Base-by-base conservation (phyloP, 1,140 invertebrate genomes). In the Zaprionus capensis region DNA sequence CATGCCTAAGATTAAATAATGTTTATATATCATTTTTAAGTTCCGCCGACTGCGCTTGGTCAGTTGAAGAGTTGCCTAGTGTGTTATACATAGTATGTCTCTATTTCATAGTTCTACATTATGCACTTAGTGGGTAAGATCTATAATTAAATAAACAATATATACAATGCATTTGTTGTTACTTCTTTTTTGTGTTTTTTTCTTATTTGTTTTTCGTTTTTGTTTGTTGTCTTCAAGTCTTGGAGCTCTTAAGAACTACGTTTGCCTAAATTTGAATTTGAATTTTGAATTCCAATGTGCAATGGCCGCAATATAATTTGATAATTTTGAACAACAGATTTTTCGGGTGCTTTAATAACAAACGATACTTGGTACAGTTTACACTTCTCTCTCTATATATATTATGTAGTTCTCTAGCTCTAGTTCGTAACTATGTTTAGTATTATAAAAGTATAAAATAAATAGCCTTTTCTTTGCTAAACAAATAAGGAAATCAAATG, bases 91-190 rank as follows among this genome's bases (percentile, higher is more conserved):
- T 28, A 73, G 34, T 55, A 67, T 64, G 46, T 71, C n/a, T 58
- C 51, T 77, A 44, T 71, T 24, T 74, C n/a, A 24, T 72, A 61
- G 22, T 11, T 70, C 55, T 61, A 46, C 41, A 46, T 14, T 63
- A 56, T 68, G 26, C 17, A 67, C 22, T 20, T 64, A 64, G 34
- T 57, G 46, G 5, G 24, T 75, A 69, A 38, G 46, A 36, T 68
- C 61, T 70, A 65, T 87, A 87, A 84, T 88, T 88, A 87, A 87
- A 88, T 87, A 88, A 88, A 87, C 84, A 87, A 84, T 87, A 87
- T 87, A 24, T 87, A 87, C 84, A 88, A 69, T 72, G 70, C 70
- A 71, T 76, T 78, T 69, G 46, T 56, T 74, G 44, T 41, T 41
- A 15, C 36, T 51, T 15, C 46, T 75, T 22, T 78, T 38, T 73